Evolutionary conservation across 2,113 vertebrate genomes (phyloP).

Genomic region (Lota lota): DNA sequence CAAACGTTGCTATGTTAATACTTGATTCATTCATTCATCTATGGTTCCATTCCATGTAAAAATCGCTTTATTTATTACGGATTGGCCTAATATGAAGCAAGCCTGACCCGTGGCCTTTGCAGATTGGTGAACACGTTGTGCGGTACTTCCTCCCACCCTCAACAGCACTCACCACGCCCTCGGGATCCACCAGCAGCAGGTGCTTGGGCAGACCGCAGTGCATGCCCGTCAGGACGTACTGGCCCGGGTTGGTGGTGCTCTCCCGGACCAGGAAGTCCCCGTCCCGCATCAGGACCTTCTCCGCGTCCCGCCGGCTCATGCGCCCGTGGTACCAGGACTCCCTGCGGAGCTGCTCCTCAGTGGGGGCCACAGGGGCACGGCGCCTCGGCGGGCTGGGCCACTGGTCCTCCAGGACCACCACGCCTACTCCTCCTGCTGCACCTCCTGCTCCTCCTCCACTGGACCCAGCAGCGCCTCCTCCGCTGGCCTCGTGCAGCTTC

Average conservation of each 20-base stretch:
- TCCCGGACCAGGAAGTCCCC: constrained; percentile 95
- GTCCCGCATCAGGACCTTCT: constrained; percentile 83
- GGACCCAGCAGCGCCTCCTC: constrained; percentile 43
- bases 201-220: constrained; percentile 91
- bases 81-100: no score
- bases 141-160: not conserved
- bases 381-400: constrained; percentile 89
- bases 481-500: constrained; percentile 82
- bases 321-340: constrained; percentile 95
- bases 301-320: constrained; percentile 89
- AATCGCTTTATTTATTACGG: no score
- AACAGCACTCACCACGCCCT: constrained; percentile 88
- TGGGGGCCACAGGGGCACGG: constrained; percentile 86
- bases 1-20: no score
- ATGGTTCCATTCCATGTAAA: no score
- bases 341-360: constrained; percentile 86
- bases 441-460: constrained; percentile 20
- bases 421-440: constrained; percentile 26
- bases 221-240: constrained; percentile 96
- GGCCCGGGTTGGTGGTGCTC: constrained; percentile 91
- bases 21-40: no score
- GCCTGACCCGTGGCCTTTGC: no score
- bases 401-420: constrained; percentile 77
- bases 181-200: constrained; percentile 92
- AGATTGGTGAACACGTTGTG: no score